Evolutionary conservation across 2,797 vertebrate species (phyloP).

Genomic region (Epinephelus awoara): DNA sequence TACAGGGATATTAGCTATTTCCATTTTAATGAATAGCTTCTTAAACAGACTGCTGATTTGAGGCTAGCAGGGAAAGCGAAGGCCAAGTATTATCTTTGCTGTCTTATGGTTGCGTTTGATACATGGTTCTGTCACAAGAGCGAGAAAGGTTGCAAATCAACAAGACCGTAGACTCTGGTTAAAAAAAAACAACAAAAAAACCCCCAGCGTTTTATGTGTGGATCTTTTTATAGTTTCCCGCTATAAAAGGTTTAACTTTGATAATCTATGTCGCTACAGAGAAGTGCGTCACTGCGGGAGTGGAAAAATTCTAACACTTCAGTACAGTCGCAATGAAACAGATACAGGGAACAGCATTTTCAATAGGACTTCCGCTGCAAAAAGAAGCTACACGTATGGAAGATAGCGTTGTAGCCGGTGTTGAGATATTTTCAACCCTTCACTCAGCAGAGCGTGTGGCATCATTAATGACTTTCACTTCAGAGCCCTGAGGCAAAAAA

Average conservation of each 20-base stretch:
- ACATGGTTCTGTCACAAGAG: constrained; percentile 59
- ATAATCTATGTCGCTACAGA: constrained; percentile 64
- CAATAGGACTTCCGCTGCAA: constrained; percentile 27
- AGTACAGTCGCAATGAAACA: constrained; percentile 64
- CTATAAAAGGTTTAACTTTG: constrained; percentile 64
- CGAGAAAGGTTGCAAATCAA: constrained; percentile 62
- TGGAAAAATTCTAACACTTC: constrained; percentile 62
- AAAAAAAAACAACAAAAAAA: constrained; percentile 5
- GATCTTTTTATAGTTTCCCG: constrained; percentile 71
- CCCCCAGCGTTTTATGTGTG: constrained; percentile 32
- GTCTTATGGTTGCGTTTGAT: constrained; percentile 57
- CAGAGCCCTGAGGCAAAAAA: constrained; percentile 50
- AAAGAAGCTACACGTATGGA: constrained; percentile 42
- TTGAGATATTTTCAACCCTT: constrained; percentile 48
- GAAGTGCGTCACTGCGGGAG: constrained; percentile 66
- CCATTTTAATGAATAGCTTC: constrained; percentile 69
- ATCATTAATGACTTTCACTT: constrained; percentile 66
- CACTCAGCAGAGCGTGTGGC: constrained; percentile 52
- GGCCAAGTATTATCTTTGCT: constrained; percentile 57
- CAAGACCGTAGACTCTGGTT: constrained; percentile 17
- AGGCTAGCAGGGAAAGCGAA: constrained; percentile 48
- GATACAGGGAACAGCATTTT: constrained; percentile 51
- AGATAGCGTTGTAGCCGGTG: constrained; percentile 30
- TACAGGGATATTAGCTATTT: constrained; percentile 62
- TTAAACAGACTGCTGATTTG: constrained; percentile 61